Conservation (phyloP, 30 jellyfish, hydroid and myxozoan genomes). For the Turritopsis dohrnii region DNA sequence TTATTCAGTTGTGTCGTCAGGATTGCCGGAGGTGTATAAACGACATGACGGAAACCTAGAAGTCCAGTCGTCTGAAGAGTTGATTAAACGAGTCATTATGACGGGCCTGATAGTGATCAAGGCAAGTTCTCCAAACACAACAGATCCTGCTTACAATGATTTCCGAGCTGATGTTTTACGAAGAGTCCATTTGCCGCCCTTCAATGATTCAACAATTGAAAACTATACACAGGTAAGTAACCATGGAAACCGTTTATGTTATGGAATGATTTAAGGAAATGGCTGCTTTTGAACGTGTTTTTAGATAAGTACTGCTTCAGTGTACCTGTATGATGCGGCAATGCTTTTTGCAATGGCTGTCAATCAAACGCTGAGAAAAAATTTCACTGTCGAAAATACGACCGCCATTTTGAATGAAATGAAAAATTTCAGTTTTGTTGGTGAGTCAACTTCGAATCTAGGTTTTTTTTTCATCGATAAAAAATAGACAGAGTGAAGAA, state of each 20-base stretch:
- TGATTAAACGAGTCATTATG: not conserved
- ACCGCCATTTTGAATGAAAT: not conserved
- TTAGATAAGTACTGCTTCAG: constrained; percentile 58
- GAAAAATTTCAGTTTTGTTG: not conserved
- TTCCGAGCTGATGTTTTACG: constrained; percentile 26
- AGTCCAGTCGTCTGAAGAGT: not conserved
- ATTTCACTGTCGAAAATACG: not conserved
- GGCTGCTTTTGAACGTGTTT: too few species aligned
- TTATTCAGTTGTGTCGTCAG: not conserved
- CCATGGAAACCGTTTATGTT: not conserved
- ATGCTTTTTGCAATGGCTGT: constrained; percentile 65
- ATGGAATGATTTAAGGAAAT: too few species aligned
- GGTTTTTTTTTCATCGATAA: not conserved
- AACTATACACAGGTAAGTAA: constrained; percentile 45
- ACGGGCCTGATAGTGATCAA: constrained; percentile 13
- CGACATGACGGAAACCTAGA: not conserved
- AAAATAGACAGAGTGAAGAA: too few species aligned
- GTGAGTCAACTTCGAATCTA: not conserved
- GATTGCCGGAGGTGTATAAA: not conserved
- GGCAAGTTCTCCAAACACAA: constrained; percentile 4
- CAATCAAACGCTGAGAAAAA: constrained; percentile 36
- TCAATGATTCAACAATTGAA: constrained; percentile 29
- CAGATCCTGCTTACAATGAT: not conserved
- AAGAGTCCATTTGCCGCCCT: constrained; percentile 68
- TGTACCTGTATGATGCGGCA: constrained; percentile 77